Evolutionary conservation across 2,888 invertebrate species (phyloP).

Genomic region (Drosophila mulleri): DNA sequence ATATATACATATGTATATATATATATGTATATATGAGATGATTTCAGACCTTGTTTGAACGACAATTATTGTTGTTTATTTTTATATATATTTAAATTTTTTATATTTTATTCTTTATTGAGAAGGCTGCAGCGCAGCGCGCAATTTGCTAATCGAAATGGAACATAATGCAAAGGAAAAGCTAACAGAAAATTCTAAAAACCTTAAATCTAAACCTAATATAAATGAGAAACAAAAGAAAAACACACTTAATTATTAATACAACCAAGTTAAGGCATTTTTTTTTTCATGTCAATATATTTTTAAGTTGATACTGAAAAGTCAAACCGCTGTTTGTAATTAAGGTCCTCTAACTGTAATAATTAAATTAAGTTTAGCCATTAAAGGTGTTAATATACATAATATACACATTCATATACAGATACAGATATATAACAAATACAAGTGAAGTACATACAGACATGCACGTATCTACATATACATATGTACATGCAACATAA

Average conservation of each 20-base stretch:
- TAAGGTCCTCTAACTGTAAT: slow-evolving; percentile 60
- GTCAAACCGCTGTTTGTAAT: slow-evolving; percentile 61
- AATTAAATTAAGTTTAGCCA: slow-evolving; percentile 64
- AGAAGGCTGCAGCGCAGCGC: slow-evolving; percentile 47
- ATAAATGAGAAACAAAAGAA: neutral
- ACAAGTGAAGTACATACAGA: slow-evolving; percentile 8
- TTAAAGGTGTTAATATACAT: slow-evolving; percentile 60
- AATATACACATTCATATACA: slow-evolving; percentile 22
- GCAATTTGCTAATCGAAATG: slow-evolving; percentile 16
- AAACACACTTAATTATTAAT: slow-evolving; percentile 19
- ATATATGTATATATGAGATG: neutral
- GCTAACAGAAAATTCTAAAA: neutral
- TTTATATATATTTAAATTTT: neutral
- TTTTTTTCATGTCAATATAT: slow-evolving; percentile 44
- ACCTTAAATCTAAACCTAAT: neutral
- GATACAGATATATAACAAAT: slow-evolving; percentile 9
- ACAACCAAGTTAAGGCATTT: slow-evolving; percentile 54
- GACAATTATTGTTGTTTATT: slow-evolving; percentile 1
- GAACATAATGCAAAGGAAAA: neutral
- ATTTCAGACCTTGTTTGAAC: slow-evolving; percentile 3
- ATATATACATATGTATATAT: neutral
- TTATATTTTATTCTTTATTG: slow-evolving; percentile 16
- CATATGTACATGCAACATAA: slow-evolving; percentile 25
- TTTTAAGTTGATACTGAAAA: slow-evolving; percentile 38
- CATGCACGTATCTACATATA: slow-evolving; percentile 4